Evolutionary conservation across 2,888 invertebrate genomes (phyloP).

Genomic region (Hyles lineata): DNA sequence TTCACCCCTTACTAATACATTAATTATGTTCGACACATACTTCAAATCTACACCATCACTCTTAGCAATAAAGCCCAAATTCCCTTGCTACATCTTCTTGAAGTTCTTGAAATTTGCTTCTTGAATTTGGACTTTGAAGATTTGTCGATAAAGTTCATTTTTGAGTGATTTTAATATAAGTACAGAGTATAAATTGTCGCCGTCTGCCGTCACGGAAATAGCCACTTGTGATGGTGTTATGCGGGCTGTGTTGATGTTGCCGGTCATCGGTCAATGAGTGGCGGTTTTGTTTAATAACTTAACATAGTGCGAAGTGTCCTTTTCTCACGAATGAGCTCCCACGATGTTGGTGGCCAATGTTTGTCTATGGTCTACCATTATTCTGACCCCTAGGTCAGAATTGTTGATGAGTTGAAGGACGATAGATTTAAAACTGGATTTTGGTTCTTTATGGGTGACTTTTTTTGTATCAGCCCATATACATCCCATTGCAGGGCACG

Average conservation of each 20-base stretch:
- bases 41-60: constrained; percentile 7
- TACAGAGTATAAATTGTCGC: constrained; percentile 64
- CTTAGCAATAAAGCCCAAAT: constrained; percentile 23
- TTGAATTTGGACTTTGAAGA: constrained; percentile 36
- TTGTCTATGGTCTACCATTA: background rate
- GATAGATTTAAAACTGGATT: too few relatives aligned
- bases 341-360: background rate
- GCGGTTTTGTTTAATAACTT: constrained; percentile 24
- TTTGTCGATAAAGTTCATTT: constrained; percentile 26
- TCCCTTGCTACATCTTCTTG: background rate
- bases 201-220: constrained; percentile 66
- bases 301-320: constrained; percentile 8
- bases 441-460: too few relatives aligned
- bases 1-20: constrained; percentile 25
- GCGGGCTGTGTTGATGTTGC: constrained; percentile 53
- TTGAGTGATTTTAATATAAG: constrained; percentile 42
- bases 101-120: background rate
- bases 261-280: constrained; percentile 25
- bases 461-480: too few relatives aligned
- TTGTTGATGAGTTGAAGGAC: background rate
- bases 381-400: too few relatives aligned
- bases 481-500: too few relatives aligned
- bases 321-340: constrained; percentile 12
- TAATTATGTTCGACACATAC: constrained; percentile 4
- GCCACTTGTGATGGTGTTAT: constrained; percentile 64